A percentile compares a stretch with the other conserved stretches of the same genome.
phyloP scores from a whole-genome alignment of 2,888 invertebrate species.

The Geophilus truncorum region DNA sequence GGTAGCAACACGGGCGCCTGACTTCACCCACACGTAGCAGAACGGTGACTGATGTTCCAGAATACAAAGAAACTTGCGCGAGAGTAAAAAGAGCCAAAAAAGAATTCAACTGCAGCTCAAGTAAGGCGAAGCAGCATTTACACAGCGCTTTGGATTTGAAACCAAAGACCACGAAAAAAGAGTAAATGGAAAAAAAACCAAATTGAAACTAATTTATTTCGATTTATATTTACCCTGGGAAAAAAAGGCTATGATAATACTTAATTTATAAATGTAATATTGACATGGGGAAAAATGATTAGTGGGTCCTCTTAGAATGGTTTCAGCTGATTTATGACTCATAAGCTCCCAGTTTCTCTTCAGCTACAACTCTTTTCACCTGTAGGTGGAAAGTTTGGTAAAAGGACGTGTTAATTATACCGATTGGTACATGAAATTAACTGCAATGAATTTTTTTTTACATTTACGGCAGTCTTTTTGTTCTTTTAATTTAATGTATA shows the following conservation, averaged over 20 bases:
- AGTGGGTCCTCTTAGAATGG: neutral
- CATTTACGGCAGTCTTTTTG: too few species aligned
- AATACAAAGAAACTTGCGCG: conserved; percentile 17
- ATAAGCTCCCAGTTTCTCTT: too few species aligned
- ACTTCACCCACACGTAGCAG: conserved; percentile 25
- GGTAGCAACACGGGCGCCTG: conserved; percentile 18
- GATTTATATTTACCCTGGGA: neutral
- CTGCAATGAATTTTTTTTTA: too few species aligned
- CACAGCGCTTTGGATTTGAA: conserved; percentile 10
- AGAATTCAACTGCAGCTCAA: neutral
- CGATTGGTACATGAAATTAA: too few species aligned
- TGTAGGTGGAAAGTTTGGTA: too few species aligned
- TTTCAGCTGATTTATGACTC: neutral
- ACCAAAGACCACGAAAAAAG: neutral
- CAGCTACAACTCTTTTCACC: too few species aligned
- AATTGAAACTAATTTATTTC: neutral
- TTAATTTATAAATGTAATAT: neutral
- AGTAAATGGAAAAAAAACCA: neutral
- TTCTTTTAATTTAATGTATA: too few species aligned
- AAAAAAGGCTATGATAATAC: neutral
- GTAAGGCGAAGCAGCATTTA: neutral
- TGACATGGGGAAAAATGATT: neutral
- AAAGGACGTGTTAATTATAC: too few species aligned
- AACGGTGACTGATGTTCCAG: conserved; percentile 18
- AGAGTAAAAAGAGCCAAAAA: conserved; percentile 23